phyloP scores from a whole-genome alignment of 2,888 invertebrate species.

The Hypolimnas misippus region DNA sequence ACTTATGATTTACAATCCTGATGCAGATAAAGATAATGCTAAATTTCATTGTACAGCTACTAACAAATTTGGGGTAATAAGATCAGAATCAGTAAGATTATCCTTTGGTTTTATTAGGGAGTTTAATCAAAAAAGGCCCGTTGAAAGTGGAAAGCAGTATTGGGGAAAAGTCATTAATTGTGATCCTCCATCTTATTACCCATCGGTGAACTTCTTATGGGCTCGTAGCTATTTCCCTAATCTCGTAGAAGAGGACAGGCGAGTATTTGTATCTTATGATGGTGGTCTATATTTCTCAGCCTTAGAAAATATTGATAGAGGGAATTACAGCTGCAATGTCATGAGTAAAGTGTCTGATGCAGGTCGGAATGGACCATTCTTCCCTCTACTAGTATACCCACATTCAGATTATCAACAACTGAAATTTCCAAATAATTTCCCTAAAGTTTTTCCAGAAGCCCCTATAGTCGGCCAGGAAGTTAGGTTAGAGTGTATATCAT shows the following conservation, averaged over 20 bases:
- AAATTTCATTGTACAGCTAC: conserved; percentile 95
- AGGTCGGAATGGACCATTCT: conserved; percentile 95
- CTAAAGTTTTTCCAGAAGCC: conserved; percentile 97
- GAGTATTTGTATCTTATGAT: conserved; percentile 97
- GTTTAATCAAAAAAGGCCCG: conserved; percentile 93
- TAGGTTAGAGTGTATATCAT: conserved; percentile 96
- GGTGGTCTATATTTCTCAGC: conserved; percentile 98
- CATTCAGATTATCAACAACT: conserved; percentile 95
- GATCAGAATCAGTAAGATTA: conserved; percentile 93
- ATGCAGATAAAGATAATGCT: conserved; percentile 91
- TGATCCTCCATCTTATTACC: conserved; percentile 96
- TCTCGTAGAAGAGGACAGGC: conserved; percentile 95
- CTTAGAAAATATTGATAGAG: conserved; percentile 94
- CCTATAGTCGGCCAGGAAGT: conserved; percentile 96
- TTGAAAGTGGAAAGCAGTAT: conserved; percentile 93
- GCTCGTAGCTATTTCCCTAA: conserved; percentile 94
- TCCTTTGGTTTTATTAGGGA: conserved; percentile 96
- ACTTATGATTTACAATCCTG: conserved; percentile 93
- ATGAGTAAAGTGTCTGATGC: conserved; percentile 94
- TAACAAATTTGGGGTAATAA: conserved; percentile 94
- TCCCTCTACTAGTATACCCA: conserved; percentile 91
- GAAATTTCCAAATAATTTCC: conserved; percentile 97
- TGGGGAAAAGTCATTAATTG: conserved; percentile 97
- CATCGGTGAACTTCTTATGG: conserved; percentile 95
- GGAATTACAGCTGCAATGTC: conserved; percentile 96